These are phyloP conservation scores for Mythimna loreyi DNA, from an alignment of 2,888 invertebrate species.

Conservation along the genomic window DNA sequence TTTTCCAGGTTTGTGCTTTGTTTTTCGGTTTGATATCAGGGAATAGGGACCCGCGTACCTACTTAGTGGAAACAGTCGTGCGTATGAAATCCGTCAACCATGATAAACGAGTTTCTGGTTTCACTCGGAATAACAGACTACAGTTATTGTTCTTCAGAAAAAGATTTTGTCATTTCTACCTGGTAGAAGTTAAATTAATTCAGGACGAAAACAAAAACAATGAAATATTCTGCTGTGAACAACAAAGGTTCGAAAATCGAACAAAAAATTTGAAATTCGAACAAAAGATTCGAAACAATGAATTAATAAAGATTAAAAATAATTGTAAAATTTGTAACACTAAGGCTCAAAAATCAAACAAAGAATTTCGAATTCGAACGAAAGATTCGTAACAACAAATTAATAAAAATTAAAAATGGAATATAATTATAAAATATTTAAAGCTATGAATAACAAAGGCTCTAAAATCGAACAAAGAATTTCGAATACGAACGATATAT, in stretches of 20 bases:
- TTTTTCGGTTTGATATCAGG: neutral
- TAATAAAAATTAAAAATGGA: too few relatives aligned
- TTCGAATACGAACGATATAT: too few relatives aligned
- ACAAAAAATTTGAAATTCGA: neutral
- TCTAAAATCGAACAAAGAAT: neutral
- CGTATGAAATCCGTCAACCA: conserved; percentile 41
- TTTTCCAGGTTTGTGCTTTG: neutral
- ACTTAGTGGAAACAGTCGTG: conserved; percentile 22
- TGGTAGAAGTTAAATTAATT: neutral
- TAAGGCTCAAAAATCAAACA: neutral
- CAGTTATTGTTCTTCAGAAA: conserved; percentile 1
- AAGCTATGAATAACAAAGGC: neutral
- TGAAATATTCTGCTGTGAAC: neutral
- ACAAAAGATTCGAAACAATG: neutral
- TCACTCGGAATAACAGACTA: conserved; percentile 14
- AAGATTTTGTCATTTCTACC: conserved; percentile 8
- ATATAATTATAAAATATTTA: too few relatives aligned
- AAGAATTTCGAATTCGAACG: neutral
- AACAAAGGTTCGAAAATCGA: neutral
- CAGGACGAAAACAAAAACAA: conserved; percentile 1
- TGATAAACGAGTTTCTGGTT: conserved; percentile 39
- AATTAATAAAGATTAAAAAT: conserved; percentile 24
- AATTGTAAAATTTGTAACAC: neutral
- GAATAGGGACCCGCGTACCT: conserved; percentile 4
- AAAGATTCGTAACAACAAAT: too few relatives aligned